These are phyloP conservation scores for Ara ararauna DNA, from an alignment of 2,797 vertebrate genomes.

Conservation along the genomic window DNA sequence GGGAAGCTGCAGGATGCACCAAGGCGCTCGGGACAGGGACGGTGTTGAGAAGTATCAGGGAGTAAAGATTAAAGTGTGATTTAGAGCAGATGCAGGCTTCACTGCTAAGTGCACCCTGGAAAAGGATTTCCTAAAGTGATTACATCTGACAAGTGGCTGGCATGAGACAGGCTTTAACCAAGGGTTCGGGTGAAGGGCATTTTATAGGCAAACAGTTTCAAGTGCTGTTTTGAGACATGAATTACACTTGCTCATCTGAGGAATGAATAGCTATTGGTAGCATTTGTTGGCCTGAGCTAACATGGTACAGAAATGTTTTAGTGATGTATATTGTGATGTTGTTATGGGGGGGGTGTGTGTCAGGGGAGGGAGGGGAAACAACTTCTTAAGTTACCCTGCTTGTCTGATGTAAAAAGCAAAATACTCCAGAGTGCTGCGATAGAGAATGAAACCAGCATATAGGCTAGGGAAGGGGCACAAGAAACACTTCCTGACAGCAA, in stretches of 20 bases:
- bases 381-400: background rate
- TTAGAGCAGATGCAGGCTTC: background rate
- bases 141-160: background rate
- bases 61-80: background rate
- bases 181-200: background rate
- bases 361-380: background rate
- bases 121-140: slow-evolving; percentile 6
- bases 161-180: background rate
- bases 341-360: background rate
- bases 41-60: background rate
- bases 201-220: slow-evolving; percentile 24
- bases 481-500: background rate
- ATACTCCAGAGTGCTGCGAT: background rate
- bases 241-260: slow-evolving; percentile 15
- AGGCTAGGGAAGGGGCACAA: background rate
- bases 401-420: background rate
- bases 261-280: background rate
- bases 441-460: background rate
- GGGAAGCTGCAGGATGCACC: background rate
- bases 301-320: background rate
- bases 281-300: background rate
- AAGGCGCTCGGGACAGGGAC: background rate
- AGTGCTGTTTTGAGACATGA: slow-evolving; percentile 9
- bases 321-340: background rate
- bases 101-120: background rate